A percentile compares a stretch with the other conserved stretches of the same genome.
Conservation (phyloP, 92 coral and sea anemone species). For the Zoanthus gigantus region DNA sequence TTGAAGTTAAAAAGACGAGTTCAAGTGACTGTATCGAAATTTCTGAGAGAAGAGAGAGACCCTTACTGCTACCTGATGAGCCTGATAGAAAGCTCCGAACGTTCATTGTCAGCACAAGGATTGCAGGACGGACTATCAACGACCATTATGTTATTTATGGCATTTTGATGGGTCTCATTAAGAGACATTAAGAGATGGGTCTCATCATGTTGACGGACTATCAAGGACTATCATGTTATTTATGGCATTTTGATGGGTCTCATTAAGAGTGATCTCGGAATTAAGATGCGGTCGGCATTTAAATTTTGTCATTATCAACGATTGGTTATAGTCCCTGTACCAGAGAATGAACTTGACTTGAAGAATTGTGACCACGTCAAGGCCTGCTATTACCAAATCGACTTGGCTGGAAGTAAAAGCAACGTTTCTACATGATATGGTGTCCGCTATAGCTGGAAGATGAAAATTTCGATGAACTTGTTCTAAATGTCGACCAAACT, state of each 20-base stretch:
- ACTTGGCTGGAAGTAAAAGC: too few relatives aligned
- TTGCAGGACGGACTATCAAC: conserved; percentile 60
- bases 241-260: too few relatives aligned
- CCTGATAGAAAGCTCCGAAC: conserved; percentile 61
- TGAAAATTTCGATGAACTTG: too few relatives aligned
- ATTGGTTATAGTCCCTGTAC: conserved; percentile 2
- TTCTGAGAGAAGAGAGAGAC: conserved; percentile 60
- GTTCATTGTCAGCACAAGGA: conserved; percentile 60
- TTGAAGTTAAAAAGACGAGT: too few relatives aligned
- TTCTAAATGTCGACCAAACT: too few relatives aligned
- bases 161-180: conserved; percentile 24
- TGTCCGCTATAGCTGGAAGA: neutral
- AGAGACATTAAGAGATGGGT: conserved; percentile 43
- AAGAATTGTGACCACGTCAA: neutral
- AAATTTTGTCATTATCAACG: conserved; percentile 23
- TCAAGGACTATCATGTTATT: too few relatives aligned
- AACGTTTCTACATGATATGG: neutral
- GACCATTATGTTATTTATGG: conserved; percentile 38
- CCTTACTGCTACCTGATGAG: conserved; percentile 58
- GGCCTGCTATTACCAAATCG: conserved; percentile 12
- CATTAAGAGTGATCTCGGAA: conserved; percentile 34
- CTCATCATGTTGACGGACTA: too few relatives aligned
- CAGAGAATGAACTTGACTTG: conserved; percentile 38
- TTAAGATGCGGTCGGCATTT: conserved; percentile 39
- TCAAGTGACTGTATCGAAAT: conserved; percentile 41